Evolutionary conservation across 2,113 vertebrate species (phyloP).

Genomic region (Miniopterus natalensis): DNA sequence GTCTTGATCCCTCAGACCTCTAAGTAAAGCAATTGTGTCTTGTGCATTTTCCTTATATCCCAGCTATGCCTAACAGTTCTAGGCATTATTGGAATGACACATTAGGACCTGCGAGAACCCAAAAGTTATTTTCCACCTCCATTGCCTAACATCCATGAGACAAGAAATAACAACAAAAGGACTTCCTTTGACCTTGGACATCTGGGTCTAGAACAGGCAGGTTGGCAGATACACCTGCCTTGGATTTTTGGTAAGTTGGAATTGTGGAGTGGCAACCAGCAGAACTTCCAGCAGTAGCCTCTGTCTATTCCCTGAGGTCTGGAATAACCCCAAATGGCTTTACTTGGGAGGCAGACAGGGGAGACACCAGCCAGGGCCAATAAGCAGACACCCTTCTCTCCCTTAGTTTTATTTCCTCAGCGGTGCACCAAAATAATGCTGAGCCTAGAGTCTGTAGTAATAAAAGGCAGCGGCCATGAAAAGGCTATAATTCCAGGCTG

Average conservation of each 20-base stretch:
- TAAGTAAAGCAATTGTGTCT: neutral
- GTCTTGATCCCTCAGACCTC: neutral
- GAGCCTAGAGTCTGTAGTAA: neutral
- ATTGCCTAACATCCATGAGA: neutral
- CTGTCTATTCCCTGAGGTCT: neutral
- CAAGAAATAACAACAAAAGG: neutral
- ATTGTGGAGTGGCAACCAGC: neutral
- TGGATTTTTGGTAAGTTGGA: neutral
- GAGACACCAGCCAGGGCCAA: neutral
- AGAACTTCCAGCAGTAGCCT: neutral
- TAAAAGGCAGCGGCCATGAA: neutral
- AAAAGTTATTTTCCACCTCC: neutral
- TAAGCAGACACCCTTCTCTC: neutral
- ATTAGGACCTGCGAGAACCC: neutral
- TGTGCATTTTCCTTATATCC: conserved; percentile 22
- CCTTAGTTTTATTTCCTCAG: neutral
- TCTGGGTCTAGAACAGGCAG: neutral
- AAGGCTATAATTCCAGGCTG: neutral
- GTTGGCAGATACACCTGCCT: neutral
- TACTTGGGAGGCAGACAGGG: neutral
- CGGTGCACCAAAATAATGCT: neutral
- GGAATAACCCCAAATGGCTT: neutral
- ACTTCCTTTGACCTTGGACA: neutral
- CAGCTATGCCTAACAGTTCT: neutral
- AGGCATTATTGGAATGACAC: neutral